Evolutionary conservation across 2,888 invertebrate species (phyloP).

Genomic region (Clanis bilineata): DNA sequence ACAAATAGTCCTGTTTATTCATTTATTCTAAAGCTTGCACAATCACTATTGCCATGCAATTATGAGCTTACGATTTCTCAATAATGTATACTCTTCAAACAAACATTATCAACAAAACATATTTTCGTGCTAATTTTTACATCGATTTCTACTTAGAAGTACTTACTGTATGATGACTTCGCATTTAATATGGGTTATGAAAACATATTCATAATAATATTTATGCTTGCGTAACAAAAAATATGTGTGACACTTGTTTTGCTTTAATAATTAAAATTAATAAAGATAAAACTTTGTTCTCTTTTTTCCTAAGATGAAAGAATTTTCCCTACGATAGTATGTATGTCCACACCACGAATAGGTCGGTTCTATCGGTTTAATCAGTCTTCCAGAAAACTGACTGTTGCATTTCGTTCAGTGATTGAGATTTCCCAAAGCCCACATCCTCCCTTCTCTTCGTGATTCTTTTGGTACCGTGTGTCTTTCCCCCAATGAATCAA

Average conservation of each 20-base stretch:
- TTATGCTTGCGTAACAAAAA: constrained; percentile 26
- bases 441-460: too few species aligned
- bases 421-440: too few species aligned
- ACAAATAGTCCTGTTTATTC: background rate
- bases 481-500: too few species aligned
- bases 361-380: too few species aligned
- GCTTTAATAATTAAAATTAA: too few species aligned
- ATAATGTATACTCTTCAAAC: constrained; percentile 2
- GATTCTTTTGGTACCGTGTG: too few species aligned
- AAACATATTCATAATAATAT: constrained; percentile 39
- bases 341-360: too few species aligned
- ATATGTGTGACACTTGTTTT: background rate
- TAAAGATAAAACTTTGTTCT: too few species aligned
- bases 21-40: background rate
- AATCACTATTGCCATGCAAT: constrained; percentile 13
- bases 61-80: constrained; percentile 13
- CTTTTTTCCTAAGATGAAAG: too few species aligned
- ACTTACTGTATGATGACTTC: constrained; percentile 34
- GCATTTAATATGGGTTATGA: constrained; percentile 56
- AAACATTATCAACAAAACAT: constrained; percentile 17
- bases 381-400: too few species aligned
- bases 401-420: too few species aligned
- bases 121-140: constrained; percentile 28
- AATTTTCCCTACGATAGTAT: too few species aligned
- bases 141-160: constrained; percentile 32